Evolutionary conservation across 1,140 invertebrate species (phyloP).

Genomic region (Samia ricini): DNA sequence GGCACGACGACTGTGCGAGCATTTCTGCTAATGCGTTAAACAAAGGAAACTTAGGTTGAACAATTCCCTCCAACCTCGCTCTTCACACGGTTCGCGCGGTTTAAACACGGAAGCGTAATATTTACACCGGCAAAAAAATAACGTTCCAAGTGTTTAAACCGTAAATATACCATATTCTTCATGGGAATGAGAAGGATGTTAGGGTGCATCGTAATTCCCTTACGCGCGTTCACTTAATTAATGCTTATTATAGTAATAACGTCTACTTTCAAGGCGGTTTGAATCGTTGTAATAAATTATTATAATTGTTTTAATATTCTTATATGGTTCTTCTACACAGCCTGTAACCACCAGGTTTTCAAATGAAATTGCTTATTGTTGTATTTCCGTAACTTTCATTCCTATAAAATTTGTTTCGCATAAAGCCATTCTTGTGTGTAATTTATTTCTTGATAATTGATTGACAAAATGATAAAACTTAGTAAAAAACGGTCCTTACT

Average conservation of each 20-base stretch:
- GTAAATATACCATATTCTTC: conserved; percentile 13
- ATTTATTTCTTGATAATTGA: too few relatives aligned
- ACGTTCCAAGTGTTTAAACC: conserved; percentile 2
- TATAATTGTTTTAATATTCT: too few relatives aligned
- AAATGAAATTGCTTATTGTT: too few relatives aligned
- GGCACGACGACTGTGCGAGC: conserved; percentile 25
- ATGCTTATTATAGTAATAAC: not conserved
- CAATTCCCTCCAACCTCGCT: conserved; percentile 51
- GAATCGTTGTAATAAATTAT: too few relatives aligned
- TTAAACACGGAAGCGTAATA: conserved; percentile 46
- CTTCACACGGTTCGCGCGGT: conserved; percentile 53
- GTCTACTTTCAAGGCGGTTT: not conserved
- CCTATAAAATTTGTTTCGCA: too few relatives aligned
- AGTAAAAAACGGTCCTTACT: too few relatives aligned
- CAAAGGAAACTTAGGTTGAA: conserved; percentile 62
- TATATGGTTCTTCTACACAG: too few relatives aligned
- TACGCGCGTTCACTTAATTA: not conserved
- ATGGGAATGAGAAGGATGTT: conserved; percentile 17
- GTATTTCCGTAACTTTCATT: too few relatives aligned
- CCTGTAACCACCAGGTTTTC: too few relatives aligned
- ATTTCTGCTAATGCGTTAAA: conserved; percentile 40
- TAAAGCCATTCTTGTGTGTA: too few relatives aligned
- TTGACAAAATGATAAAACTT: too few relatives aligned
- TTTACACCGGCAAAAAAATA: conserved; percentile 39
- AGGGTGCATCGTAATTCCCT: not conserved